These are phyloP conservation scores for Gobiocypris rarus DNA, from an alignment of 2,113 vertebrate species.

Conservation along the genomic window DNA sequence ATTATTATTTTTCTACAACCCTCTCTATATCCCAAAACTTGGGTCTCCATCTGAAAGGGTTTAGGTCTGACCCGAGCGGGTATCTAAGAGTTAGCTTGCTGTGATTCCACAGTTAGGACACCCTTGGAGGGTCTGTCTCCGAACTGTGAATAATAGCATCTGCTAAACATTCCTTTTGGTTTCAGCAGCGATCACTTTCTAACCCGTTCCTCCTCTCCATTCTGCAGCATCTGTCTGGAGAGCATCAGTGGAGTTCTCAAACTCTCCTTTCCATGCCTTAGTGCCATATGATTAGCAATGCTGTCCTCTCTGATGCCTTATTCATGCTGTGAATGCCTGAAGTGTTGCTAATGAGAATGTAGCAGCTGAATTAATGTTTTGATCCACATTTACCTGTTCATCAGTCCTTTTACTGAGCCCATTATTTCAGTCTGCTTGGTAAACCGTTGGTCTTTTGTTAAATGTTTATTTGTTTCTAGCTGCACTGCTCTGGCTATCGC, in stretches of 20 bases:
- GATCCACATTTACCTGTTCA: conserved; percentile 28
- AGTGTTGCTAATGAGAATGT: conserved; percentile 23
- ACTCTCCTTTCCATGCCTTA: conserved; percentile 18
- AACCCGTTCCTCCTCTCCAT: conserved; percentile 36
- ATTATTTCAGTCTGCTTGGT: conserved; percentile 15
- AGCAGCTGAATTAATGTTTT: neutral
- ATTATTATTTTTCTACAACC: neutral
- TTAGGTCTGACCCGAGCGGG: neutral
- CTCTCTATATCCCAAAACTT: neutral
- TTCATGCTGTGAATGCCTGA: neutral
- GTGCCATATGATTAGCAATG: conserved; percentile 9
- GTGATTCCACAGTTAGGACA: neutral
- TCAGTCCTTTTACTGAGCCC: neutral
- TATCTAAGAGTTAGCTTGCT: conserved; percentile 1
- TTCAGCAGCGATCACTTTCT: conserved; percentile 25
- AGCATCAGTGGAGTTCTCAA: conserved; percentile 18
- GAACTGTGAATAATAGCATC: conserved; percentile 10
- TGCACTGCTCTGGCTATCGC: conserved; percentile 2
- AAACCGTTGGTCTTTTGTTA: neutral
- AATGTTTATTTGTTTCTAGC: conserved; percentile 15
- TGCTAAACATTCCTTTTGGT: conserved; percentile 25
- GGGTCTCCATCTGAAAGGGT: neutral
- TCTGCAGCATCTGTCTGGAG: conserved; percentile 31
- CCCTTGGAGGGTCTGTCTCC: neutral
- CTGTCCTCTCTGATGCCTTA: conserved; percentile 1